A percentile compares a stretch with the other conserved stretches of the same genome.
Evolutionary conservation across 2,113 vertebrate genomes (phyloP).

Genomic region (Triplophysa tibetana): DNA sequence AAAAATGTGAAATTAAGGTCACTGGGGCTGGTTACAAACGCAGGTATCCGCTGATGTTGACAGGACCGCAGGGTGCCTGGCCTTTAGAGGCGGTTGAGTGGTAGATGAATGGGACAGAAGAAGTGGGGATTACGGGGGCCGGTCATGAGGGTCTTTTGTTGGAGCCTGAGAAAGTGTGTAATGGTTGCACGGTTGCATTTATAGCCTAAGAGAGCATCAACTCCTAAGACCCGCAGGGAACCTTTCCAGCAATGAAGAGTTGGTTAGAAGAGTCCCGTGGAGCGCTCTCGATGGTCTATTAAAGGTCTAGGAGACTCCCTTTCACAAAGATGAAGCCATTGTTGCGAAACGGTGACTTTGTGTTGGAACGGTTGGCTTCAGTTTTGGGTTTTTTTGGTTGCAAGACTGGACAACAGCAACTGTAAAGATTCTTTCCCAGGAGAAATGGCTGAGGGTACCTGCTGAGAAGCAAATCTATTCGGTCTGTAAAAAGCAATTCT

Average conservation of each 20-base stretch:
- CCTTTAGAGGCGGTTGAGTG: conserved; percentile 46
- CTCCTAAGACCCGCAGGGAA: conserved; percentile 57
- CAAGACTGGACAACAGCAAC: conserved; percentile 43
- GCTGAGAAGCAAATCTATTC: conserved; percentile 54
- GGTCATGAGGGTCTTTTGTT: conserved; percentile 65
- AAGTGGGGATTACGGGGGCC: conserved; percentile 70
- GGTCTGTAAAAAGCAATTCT: conserved; percentile 66
- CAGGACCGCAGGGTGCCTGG: conserved; percentile 56
- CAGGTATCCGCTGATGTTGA: conserved; percentile 58
- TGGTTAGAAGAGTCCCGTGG: conserved; percentile 25
- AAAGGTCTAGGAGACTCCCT: conserved; percentile 5
- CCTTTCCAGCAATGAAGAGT: conserved; percentile 10
- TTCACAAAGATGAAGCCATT: conserved; percentile 4
- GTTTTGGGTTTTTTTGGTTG: neutral
- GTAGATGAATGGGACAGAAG: conserved; percentile 19
- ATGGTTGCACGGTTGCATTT: conserved; percentile 50
- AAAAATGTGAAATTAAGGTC: conserved; percentile 33
- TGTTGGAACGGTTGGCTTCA: neutral
- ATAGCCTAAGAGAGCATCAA: conserved; percentile 47
- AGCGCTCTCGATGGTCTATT: conserved; percentile 24
- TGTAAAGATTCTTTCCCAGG: conserved; percentile 62
- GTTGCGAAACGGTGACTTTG: neutral
- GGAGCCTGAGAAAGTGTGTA: conserved; percentile 71
- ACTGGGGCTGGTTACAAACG: conserved; percentile 33
- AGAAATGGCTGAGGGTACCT: conserved; percentile 57